Evolutionary conservation across 2,113 vertebrate genomes (phyloP).

Genomic region (Uria lomvia): DNA sequence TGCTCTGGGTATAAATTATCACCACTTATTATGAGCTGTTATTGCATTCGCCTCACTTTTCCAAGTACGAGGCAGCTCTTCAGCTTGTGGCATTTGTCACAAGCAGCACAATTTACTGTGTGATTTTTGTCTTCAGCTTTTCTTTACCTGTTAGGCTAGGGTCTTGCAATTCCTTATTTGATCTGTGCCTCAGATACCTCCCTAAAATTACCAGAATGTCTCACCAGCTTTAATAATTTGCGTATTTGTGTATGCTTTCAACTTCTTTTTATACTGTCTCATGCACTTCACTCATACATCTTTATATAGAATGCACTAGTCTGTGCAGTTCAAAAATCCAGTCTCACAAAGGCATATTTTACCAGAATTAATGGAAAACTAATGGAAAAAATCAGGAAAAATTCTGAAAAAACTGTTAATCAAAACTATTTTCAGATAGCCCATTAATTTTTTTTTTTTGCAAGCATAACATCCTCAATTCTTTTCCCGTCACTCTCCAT

Average conservation of each 20-base stretch:
- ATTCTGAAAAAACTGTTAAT: neutral
- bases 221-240: neutral
- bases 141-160: neutral
- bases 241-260: neutral
- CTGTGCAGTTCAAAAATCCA: neutral
- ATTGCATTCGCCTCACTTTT: neutral
- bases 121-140: neutral
- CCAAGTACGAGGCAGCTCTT: neutral
- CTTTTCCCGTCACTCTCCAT: neutral
- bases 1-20: neutral
- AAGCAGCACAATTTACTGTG: neutral
- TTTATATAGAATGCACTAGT: neutral
- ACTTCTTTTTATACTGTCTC: neutral
- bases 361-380: neutral
- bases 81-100: neutral
- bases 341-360: neutral
- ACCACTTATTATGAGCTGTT: neutral
- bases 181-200: neutral
- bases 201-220: neutral
- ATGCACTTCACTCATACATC: neutral
- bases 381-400: neutral
- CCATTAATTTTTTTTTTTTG: neutral
- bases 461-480: neutral
- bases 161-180: neutral
- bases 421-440: neutral